Evolutionary conservation across 1,140 invertebrate genomes (phyloP), one percentile per base, ranked within the genome.

Genomic region (Belonocnema kinseyi): DNA sequence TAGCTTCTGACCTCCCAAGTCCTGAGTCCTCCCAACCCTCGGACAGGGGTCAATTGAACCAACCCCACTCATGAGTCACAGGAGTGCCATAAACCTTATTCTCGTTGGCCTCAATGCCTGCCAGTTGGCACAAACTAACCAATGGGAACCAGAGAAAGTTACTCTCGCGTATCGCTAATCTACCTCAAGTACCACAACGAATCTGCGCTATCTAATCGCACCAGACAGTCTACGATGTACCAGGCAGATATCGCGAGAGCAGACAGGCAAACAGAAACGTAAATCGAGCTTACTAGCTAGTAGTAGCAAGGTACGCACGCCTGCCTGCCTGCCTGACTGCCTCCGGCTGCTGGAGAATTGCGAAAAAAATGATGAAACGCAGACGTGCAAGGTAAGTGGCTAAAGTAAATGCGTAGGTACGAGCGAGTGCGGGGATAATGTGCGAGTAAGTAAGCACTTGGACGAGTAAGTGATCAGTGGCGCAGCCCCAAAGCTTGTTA

Each of bases 131-230:
- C 21, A 74, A 74, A 74, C 66, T 33, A 33, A 33, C 26, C 77
- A 26, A n/a, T 50, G 72, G 75, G 56, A 77, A 76, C 74, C 56
- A 74, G 75, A 80, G 78, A 80, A 80, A 76, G 78, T 80, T 80
- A 80, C 73, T 51, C 72, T 51, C 54, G 51, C 61, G 54, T 74
- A 72, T 73, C 74, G 74, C 78, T 77, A 72, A 80, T 80, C 78
- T 80, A 72, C 51, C 75, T 21, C 71, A 53, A 72, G 75, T 80
- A 72, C 51, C 75, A 50, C 71, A 53, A 61, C 75, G 50, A 76
- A 80, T 80, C 78, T 80, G 16, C 70, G 66, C 75, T 75, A 80
- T 77, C 75, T 77, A 80, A 76, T 79, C 74, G 77, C 56, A 76
- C 50, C 56, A 75, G 58, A 19, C 52, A 56, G 70, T 21, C 61